Evolutionary conservation across 1,140 invertebrate genomes (phyloP).

Genomic region (Heliothis subflexa): DNA sequence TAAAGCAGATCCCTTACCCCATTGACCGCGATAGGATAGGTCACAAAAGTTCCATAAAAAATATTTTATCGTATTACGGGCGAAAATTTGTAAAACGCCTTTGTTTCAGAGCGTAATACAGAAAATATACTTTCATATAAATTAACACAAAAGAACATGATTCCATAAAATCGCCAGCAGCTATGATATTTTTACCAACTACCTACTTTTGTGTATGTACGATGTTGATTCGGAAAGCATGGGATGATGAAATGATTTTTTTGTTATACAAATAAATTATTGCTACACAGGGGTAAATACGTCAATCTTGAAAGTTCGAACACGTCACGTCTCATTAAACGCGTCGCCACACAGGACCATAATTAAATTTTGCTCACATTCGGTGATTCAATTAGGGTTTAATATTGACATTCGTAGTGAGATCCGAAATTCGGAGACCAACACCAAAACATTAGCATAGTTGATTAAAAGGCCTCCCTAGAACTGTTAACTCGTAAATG

Average conservation of each 20-base stretch:
- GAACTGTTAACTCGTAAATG: conserved; percentile 82
- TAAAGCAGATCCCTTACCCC: conserved; percentile 59
- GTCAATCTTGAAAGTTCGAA: conserved; percentile 7
- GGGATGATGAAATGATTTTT: too few relatives aligned
- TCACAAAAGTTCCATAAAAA: conserved; percentile 59
- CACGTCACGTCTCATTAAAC: conserved; percentile 20
- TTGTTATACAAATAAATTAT: too few relatives aligned
- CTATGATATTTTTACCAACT: too few relatives aligned
- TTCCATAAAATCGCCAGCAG: too few relatives aligned
- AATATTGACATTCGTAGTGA: conserved; percentile 77
- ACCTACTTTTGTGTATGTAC: too few relatives aligned
- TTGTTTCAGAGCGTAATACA: conserved; percentile 3
- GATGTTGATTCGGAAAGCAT: too few relatives aligned
- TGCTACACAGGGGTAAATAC: conserved; percentile 8
- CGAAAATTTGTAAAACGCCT: conserved; percentile 8
- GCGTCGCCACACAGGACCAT: conserved; percentile 53
- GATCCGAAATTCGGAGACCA: conserved; percentile 64
- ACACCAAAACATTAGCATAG: conserved; percentile 82
- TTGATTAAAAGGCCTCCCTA: conserved; percentile 84
- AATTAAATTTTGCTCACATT: conserved; percentile 77
- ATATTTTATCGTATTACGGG: conserved; percentile 25
- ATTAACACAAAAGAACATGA: not conserved
- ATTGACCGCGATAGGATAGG: conserved; percentile 57
- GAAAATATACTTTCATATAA: not conserved
- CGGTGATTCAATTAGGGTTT: conserved; percentile 78